Evolutionary conservation across 2,797 vertebrate species (phyloP).

Genomic region (Gymnopithys bicolor): DNA sequence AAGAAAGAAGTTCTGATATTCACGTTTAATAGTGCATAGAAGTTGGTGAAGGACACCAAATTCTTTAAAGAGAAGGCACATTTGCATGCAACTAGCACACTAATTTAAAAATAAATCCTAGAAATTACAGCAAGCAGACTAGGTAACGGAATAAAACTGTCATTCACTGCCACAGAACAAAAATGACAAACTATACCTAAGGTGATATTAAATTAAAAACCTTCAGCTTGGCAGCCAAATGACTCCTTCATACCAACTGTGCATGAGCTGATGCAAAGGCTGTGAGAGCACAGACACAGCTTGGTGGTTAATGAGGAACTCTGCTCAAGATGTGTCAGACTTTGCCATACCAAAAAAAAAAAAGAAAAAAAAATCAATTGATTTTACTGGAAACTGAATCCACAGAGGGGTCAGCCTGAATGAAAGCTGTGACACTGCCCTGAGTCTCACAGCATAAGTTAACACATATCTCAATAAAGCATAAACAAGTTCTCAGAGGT

Average conservation of each 20-base stretch:
- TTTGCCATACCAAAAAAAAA: neutral
- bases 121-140: neutral
- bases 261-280: neutral
- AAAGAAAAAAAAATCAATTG: neutral
- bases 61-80: neutral
- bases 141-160: neutral
- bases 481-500: neutral
- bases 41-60: neutral
- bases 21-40: neutral
- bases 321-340: neutral
- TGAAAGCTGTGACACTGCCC: neutral
- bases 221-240: neutral
- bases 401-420: neutral
- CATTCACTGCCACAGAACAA: neutral
- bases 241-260: neutral
- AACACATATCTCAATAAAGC: neutral
- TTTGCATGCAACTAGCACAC: neutral
- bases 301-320: neutral
- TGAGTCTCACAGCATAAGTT: fast-evolving
- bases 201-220: neutral
- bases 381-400: neutral
- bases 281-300: fast-evolving
- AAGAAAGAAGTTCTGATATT: neutral
- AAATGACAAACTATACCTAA: neutral
- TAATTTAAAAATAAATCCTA: neutral